A percentile compares a stretch with the other conserved stretches of the same genome.
phyloP scores from a whole-genome alignment of 2,113 vertebrate genomes.

The Typhlomys cinereus region DNA sequence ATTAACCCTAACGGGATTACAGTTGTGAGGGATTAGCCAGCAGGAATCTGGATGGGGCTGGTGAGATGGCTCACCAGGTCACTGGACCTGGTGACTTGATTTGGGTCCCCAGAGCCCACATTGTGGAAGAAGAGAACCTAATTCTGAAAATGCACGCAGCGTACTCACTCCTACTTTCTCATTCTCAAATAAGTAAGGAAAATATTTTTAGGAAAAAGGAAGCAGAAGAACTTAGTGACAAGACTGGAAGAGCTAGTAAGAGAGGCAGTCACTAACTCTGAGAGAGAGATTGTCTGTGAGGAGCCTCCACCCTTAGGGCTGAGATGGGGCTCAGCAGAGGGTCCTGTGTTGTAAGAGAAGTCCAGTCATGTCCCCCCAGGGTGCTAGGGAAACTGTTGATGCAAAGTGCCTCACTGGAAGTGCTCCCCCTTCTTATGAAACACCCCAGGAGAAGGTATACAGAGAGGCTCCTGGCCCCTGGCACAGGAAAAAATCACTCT shows the following conservation, averaged over 20 bases:
- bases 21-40: not conserved
- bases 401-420: not conserved
- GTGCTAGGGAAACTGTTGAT: not conserved
- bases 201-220: too few species aligned
- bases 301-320: rapidly evolving
- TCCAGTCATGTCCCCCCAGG: not conserved
- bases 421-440: not conserved
- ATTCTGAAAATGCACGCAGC: too few species aligned
- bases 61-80: too few species aligned
- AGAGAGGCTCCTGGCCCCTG: not conserved
- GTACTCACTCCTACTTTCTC: too few species aligned
- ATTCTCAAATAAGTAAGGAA: too few species aligned
- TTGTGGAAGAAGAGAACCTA: too few species aligned
- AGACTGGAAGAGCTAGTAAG: not conserved
- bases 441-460: too few species aligned
- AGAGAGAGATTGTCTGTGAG: not conserved
- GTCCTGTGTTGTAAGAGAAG: not conserved
- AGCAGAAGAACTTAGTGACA: not conserved
- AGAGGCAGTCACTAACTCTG: not conserved
- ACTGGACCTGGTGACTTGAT: too few species aligned
- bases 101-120: too few species aligned
- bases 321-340: not conserved
- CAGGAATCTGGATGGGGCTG: too few species aligned
- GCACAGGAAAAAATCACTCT: not conserved
- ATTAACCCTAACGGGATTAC: not conserved